Evolutionary conservation across 2,888 invertebrate genomes (phyloP), one percentile per base, ranked within the genome.

Genomic region (Drosophila peninsularis): DNA sequence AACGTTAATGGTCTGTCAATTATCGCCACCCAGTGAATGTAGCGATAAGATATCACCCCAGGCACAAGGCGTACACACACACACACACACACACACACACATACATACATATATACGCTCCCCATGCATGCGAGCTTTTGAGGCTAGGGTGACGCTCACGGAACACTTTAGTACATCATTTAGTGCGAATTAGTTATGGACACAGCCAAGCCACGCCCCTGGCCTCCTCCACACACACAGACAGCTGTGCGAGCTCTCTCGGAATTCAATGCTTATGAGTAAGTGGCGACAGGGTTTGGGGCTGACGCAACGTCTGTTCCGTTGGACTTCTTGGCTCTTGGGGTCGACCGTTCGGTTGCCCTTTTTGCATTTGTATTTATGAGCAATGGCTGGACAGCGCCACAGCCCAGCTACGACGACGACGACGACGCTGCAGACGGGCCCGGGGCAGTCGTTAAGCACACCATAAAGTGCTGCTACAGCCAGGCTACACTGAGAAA

Each of bases 1-100:
- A 85, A 88, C 88, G 85, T 88, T 85, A 85, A 85, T 85, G 88
- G 84, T 88, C 84, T 85, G 84, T 85, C 84, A 85, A 85, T 85
- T 85, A 85, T 85, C 86, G 86, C 88, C 84, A 88, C 84, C 88
- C 88, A 88, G 86, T 85, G 79, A 82, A 88, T 78, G 85, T 82
- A 88, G 80, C 86, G 88, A 85, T 85, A 88, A 85, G 88, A 85
- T 85, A 85, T 85, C 75, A 71, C 80, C 60, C 47, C 72, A 56
- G 78, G 81, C 75, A 75, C 60, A 44, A n/a, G 27, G n/a, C 44
- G 2, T 2, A 4, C 50, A 45, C 53, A 37, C 13, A 69, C 39
- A 62, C 62, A 55, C 50, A 32, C 7, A 32, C 21, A 36, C 36
- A 36, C 50, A 36, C 21, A 34, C 50, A 21, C 50, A 52, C 19